Conservation (phyloP, 2,797 vertebrate species). For the Thamnophis elegans region DNA sequence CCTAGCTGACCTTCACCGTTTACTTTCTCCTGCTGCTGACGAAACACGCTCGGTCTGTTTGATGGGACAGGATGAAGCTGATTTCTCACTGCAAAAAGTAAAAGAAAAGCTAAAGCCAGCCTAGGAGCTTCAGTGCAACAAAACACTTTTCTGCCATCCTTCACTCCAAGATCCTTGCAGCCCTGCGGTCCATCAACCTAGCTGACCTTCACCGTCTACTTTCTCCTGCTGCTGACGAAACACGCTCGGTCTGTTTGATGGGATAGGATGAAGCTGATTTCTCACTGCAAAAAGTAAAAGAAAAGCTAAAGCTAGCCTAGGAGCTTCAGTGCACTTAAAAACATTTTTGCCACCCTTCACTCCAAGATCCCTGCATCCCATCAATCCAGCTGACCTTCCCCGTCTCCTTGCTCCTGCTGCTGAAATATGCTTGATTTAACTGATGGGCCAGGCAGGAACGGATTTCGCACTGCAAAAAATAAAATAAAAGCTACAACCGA, state of each 20-base stretch:
- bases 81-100: too few relatives aligned
- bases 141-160: not conserved
- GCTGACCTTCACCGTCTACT: not conserved
- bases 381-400: too few relatives aligned
- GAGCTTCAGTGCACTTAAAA: not conserved
- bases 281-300: not conserved
- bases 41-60: not conserved
- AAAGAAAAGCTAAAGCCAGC: not conserved
- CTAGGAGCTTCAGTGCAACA: too few relatives aligned
- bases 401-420: too few relatives aligned
- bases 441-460: too few relatives aligned
- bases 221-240: not conserved
- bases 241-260: not conserved
- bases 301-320: not conserved
- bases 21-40: not conserved
- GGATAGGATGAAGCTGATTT: not conserved
- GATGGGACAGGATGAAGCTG: too few relatives aligned
- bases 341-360: not conserved
- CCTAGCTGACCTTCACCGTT: not conserved
- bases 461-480: too few relatives aligned
- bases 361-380: too few relatives aligned
- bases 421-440: too few relatives aligned
- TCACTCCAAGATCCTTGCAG: not conserved
- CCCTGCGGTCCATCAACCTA: not conserved
- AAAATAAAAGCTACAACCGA: too few relatives aligned